phyloP scores from a whole-genome alignment of 2,888 invertebrate genomes.

The Charanyca ferruginea region DNA sequence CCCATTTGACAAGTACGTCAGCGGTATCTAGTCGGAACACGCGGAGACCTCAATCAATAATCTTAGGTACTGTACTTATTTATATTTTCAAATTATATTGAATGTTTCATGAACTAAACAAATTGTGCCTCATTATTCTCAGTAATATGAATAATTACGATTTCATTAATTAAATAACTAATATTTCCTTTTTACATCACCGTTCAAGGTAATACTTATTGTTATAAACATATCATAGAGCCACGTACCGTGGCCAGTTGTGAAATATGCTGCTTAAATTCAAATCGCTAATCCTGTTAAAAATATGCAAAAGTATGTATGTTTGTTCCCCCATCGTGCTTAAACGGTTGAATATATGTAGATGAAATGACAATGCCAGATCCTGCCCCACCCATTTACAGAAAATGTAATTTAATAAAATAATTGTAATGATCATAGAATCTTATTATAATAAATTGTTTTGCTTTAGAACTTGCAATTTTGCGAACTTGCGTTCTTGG shows the following conservation, averaged over 20 bases:
- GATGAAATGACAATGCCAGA: no score
- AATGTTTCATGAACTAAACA: conserved; percentile 17
- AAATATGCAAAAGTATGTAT: neutral
- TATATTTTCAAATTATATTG: conserved; percentile 36
- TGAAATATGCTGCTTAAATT: neutral
- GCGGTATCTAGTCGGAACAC: no score
- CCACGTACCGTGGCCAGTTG: neutral
- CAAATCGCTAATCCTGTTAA: neutral
- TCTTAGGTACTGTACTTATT: neutral
- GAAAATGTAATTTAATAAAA: no score
- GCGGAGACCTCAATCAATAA: no score
- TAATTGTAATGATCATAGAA: no score
- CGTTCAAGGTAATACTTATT: conserved; percentile 30
- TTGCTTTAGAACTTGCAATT: no score
- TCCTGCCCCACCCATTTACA: no score
- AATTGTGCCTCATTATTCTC: conserved; percentile 30
- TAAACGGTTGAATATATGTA: neutral
- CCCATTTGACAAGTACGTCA: no score
- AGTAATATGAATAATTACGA: conserved; percentile 38
- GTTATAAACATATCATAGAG: conserved; percentile 25
- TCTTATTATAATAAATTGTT: no score
- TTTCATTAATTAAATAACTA: conserved; percentile 31
- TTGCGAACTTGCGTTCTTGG: no score
- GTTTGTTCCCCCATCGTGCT: neutral
- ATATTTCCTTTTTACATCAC: conserved; percentile 29